Conservation (phyloP, 2,113 vertebrate species). For the Polyodon spathula region DNA sequence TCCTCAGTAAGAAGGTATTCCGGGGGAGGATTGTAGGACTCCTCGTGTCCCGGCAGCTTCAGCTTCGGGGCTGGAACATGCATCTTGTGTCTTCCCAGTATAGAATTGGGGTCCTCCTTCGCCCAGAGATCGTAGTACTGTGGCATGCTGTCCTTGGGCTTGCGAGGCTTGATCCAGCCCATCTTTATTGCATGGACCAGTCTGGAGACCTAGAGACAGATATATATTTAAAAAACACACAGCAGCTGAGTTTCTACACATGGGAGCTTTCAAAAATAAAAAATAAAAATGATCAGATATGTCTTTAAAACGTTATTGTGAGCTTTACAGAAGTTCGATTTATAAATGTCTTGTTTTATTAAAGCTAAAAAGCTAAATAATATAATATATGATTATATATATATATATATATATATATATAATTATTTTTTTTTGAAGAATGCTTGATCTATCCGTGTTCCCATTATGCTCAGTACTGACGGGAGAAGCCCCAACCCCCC, state of each 20-base stretch:
- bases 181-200: conserved; percentile 92
- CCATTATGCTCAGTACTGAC: too few relatives aligned
- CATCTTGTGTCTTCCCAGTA: conserved; percentile 79
- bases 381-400: not conserved
- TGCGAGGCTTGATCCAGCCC: conserved; percentile 87
- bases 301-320: too few relatives aligned
- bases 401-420: too few relatives aligned
- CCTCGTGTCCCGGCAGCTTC: conserved; percentile 74
- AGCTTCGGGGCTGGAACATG: conserved; percentile 82
- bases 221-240: too few relatives aligned
- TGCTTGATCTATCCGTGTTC: too few relatives aligned
- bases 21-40: conserved; percentile 88
- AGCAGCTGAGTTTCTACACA: too few relatives aligned
- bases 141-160: conserved; percentile 45
- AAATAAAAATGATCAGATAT: too few relatives aligned
- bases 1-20: conserved; percentile 79
- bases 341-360: conserved; percentile 7
- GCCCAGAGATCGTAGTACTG: conserved; percentile 82
- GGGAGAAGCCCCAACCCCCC: too few relatives aligned
- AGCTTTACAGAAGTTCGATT: too few relatives aligned
- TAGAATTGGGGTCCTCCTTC: conserved; percentile 67
- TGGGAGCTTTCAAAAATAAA: too few relatives aligned
- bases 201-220: conserved; percentile 67
- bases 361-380: not conserved
- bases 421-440: too few relatives aligned